Conservation (phyloP, 2,888 invertebrate species). For the Eupeodes luniger region DNA sequence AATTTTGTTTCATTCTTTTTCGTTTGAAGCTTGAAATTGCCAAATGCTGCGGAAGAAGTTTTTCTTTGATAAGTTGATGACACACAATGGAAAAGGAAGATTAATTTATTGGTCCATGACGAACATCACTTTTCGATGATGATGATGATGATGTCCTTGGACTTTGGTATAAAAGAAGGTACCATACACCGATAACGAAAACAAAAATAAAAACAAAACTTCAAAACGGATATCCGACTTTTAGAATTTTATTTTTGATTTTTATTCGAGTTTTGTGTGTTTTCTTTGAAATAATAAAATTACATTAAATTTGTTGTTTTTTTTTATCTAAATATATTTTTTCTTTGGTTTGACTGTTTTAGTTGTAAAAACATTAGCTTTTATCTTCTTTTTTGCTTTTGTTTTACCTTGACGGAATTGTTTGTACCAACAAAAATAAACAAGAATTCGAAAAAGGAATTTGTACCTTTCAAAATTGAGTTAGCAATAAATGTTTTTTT, state of each 20-base stretch:
- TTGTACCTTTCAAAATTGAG: neutral
- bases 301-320: neutral
- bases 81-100: constrained; percentile 48
- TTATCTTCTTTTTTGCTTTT: neutral
- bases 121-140: constrained; percentile 42
- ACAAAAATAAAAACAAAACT: neutral
- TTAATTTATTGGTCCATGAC: constrained; percentile 72
- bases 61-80: constrained; percentile 50
- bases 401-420: neutral
- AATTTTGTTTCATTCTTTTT: neutral
- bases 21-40: constrained; percentile 16
- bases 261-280: neutral
- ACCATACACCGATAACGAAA: neutral
- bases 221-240: neutral
- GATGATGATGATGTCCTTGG: no score
- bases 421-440: neutral
- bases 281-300: neutral
- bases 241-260: neutral
- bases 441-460: neutral
- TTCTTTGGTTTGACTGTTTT: neutral
- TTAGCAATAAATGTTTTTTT: neutral
- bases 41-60: constrained; percentile 25
- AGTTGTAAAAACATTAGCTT: neutral
- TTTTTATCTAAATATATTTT: neutral
- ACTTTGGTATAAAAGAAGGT: neutral